Percentiles rank a stretch among this genome's conserved stretches.
These are phyloP conservation scores for Parasteatoda lunata DNA, from an alignment of 2,888 invertebrate species.

Conservation along the genomic window DNA sequence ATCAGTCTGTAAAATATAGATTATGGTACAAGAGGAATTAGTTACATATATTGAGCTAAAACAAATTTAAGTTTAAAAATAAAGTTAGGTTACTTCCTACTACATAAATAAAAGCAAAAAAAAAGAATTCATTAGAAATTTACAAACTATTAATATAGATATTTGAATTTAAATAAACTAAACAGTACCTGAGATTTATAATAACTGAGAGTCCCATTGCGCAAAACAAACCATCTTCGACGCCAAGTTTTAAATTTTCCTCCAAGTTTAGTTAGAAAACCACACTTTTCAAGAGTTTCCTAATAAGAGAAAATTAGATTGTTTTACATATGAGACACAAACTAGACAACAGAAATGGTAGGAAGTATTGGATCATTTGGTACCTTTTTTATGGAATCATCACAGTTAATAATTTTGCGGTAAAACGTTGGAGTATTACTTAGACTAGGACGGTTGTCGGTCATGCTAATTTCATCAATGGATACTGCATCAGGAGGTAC, in stretches of 20 bases:
- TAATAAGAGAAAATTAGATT: slow-evolving; percentile 1
- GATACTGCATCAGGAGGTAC: slow-evolving; percentile 95
- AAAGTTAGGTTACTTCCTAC: neutral
- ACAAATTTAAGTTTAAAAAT: neutral
- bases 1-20: slow-evolving; percentile 73
- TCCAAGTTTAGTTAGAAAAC: slow-evolving; percentile 90
- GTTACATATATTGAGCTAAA: neutral
- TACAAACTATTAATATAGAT: no score
- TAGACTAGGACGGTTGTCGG: slow-evolving; percentile 72
- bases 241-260: slow-evolving; percentile 98
- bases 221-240: slow-evolving; percentile 96
- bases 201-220: slow-evolving; percentile 92
- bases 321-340: no score
- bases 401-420: slow-evolving; percentile 72
- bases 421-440: slow-evolving; percentile 43
- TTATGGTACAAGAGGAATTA: neutral
- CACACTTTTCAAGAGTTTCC: slow-evolving; percentile 76
- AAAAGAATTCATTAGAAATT: neutral
- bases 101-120: neutral
- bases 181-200: slow-evolving; percentile 88
- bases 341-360: no score
- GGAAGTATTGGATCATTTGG: neutral
- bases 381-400: slow-evolving; percentile 72
- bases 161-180: neutral
- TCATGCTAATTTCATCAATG: slow-evolving; percentile 81